Percentiles rank a stretch among this genome's conserved stretches.
Conservation (phyloP, 2,113 vertebrate genomes). For the Boleophthalmus pectinirostris region DNA sequence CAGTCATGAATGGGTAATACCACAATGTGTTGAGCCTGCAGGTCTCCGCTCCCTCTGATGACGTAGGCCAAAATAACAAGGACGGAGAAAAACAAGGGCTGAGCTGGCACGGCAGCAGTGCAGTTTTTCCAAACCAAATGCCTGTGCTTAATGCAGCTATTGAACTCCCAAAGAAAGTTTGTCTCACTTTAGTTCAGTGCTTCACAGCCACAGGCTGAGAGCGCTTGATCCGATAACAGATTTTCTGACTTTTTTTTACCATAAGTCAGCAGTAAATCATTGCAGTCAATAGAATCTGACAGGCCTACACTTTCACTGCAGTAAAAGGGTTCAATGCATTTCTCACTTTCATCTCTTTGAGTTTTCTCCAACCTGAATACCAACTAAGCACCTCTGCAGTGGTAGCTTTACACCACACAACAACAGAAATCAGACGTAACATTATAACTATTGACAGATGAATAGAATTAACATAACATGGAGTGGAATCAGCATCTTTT, state of each 20-base stretch:
- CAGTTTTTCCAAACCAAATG: not conserved
- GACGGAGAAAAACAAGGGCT: too few species aligned
- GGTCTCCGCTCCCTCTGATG: too few species aligned
- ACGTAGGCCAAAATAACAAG: too few species aligned
- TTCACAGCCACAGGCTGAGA: not conserved
- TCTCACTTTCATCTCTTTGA: slow-evolving; percentile 13
- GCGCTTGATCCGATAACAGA: not conserved
- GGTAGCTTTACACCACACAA: slow-evolving; percentile 3
- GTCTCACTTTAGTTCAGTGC: not conserved
- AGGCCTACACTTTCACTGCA: slow-evolving; percentile 13
- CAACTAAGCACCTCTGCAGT: slow-evolving; percentile 11
- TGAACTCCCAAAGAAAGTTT: not conserved
- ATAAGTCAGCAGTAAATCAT: slow-evolving; percentile 11
- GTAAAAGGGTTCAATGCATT: slow-evolving; percentile 28
- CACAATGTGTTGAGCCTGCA: too few species aligned
- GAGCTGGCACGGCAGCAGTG: too few species aligned
- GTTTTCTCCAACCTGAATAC: slow-evolving; percentile 27
- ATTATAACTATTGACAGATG: not conserved
- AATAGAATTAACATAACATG: not conserved
- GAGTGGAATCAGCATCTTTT: not conserved
- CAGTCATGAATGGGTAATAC: too few species aligned
- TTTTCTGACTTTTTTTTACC: slow-evolving; percentile 1
- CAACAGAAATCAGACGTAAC: not conserved
- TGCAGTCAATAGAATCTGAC: slow-evolving; percentile 30
- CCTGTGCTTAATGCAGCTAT: not conserved